Evolutionary conservation across 2,113 vertebrate species (phyloP), one percentile per base, ranked within the genome.

Genomic region (Laticauda colubrina): DNA sequence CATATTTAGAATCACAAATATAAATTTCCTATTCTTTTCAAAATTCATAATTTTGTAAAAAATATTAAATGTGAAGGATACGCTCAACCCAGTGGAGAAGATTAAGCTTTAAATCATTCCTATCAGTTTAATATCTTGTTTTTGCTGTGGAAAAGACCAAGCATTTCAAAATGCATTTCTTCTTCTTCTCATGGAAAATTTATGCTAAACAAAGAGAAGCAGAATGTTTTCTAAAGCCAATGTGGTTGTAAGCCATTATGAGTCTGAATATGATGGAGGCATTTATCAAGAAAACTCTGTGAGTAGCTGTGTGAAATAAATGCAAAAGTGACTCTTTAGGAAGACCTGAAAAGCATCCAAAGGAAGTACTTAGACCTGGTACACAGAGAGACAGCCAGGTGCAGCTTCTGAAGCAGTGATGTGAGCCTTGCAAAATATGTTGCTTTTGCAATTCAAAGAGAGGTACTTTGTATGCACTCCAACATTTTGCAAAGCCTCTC

Each of bases 11-110:
- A 96, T 97, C 96, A 96, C 97, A 96, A 98, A 97, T 97, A 97
- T 97, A 97, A 97, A 97, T 98, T 98, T 98, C 96, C 96, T 97
- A 96, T 96, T 96, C 96, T 95, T 96, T 97, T 64, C 94, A n/a
- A 88, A 95, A 95, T 94, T 93, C 93, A 51, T 94, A 91, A 8
- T 95, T 93, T 93, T 93, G 93, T 89, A 59, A 90, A 92, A 26
- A 91, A 94, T 92, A 95, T 21, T 90, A 90, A 89, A 95, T 94
- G 95, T 94, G 85, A 94, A 93, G 21, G 61, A 91, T 59, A 93
- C 85, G 95, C 89, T 87, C 26, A 81, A 93, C 90, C 89, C 95
- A 94, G 94, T 93, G 85, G 85, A 90, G 88, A 90, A 87, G 24
- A n/a, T 94, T 94, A 94, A 96, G 96, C 95, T 89, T 94, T 85